Conservation (phyloP, 2,888 invertebrate genomes). For the Sarcophaga subvicina region DNA sequence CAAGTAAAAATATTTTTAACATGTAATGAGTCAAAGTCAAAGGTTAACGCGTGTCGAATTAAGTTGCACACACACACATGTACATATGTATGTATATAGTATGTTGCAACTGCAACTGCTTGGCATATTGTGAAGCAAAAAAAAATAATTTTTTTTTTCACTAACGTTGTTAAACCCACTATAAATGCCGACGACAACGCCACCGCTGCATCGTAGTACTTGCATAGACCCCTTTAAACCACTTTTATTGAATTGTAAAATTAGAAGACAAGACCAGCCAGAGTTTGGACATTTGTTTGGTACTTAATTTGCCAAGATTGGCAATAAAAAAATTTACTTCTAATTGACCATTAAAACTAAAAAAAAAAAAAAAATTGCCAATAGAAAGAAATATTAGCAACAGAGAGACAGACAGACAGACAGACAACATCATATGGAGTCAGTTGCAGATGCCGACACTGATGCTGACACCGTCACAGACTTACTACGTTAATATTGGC, state of each 20-base stretch:
- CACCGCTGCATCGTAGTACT: no score
- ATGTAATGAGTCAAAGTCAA: slow-evolving; percentile 64
- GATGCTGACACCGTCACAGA: no score
- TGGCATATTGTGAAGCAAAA: no score
- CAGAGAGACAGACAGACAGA: not conserved
- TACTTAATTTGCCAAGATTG: slow-evolving; percentile 33
- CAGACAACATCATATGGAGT: no score
- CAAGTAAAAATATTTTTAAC: slow-evolving; percentile 54
- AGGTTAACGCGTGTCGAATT: slow-evolving; percentile 70
- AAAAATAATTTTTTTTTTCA: no score
- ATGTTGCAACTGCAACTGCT: no score
- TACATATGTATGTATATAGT: no score
- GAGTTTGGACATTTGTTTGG: not conserved
- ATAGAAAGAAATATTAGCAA: not conserved
- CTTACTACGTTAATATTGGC: no score
- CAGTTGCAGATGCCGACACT: no score
- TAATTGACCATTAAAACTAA: slow-evolving; percentile 54
- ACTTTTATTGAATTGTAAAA: slow-evolving; percentile 3
- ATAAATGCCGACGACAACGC: no score
- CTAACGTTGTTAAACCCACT: no score
- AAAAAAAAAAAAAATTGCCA: not conserved
- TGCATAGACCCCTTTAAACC: not conserved
- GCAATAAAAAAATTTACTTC: slow-evolving; percentile 43
- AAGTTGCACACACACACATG: not conserved
- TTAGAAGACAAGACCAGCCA: slow-evolving; percentile 17